Evolutionary conservation across 2,797 vertebrate species (phyloP).

Genomic region (Sebastiscus tertius): DNA sequence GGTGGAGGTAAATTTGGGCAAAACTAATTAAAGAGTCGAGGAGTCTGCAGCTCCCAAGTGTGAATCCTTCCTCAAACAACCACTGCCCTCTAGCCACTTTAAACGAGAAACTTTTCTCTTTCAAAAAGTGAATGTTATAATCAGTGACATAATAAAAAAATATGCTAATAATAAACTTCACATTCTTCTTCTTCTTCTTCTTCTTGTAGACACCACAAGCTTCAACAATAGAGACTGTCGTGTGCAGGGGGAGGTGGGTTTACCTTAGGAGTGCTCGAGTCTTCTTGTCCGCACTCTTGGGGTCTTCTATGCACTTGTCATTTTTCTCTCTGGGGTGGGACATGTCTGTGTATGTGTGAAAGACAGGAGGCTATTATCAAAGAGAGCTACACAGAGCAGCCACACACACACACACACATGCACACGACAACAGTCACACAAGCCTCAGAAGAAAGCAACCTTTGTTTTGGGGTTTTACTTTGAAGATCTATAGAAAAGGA

Average conservation of each 20-base stretch:
- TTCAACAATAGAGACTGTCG: neutral
- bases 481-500: constrained; percentile 85
- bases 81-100: neutral
- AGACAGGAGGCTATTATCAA: constrained; percentile 81
- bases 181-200: neutral
- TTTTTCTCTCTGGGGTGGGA: constrained; percentile 89
- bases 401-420: constrained; percentile 52
- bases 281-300: constrained; percentile 92
- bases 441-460: constrained; percentile 84
- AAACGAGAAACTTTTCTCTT: neutral
- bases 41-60: constrained; percentile 8
- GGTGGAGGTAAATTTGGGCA: constrained; percentile 9
- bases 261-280: constrained; percentile 91
- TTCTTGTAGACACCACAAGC: neutral
- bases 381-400: constrained; percentile 68
- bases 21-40: constrained; percentile 36
- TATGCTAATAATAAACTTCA: neutral
- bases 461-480: constrained; percentile 86
- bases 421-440: constrained; percentile 70
- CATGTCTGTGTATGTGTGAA: constrained; percentile 85
- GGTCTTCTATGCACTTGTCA: constrained; percentile 92
- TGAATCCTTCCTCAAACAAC: constrained; percentile 29
- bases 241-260: neutral
- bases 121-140: neutral
- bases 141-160: neutral